Conservation (phyloP, 1,140 invertebrate species). For the Wiebesia pumilae region DNA sequence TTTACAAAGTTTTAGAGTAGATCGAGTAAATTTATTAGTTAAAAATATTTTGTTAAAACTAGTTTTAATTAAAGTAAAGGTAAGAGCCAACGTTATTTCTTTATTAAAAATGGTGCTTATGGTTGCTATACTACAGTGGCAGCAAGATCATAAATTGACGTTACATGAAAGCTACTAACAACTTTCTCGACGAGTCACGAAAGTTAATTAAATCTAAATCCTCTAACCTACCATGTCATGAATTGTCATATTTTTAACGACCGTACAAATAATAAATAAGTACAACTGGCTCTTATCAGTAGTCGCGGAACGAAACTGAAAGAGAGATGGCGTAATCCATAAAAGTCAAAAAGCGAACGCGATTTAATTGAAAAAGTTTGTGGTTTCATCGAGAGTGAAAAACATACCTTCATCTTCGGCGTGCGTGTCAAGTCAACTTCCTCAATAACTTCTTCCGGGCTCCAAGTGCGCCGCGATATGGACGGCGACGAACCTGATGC, state of each 20-base stretch:
- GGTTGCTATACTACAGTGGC: not conserved
- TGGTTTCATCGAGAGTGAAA: not conserved
- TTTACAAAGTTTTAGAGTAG: too few species aligned
- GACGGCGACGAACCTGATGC: constrained; percentile 56
- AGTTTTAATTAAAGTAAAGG: too few species aligned
- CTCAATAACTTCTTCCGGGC: not conserved
- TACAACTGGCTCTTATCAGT: not conserved
- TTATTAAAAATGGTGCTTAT: not conserved
- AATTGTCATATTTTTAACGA: not conserved
- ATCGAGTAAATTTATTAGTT: too few species aligned
- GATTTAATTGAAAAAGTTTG: not conserved
- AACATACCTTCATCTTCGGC: constrained; percentile 7
- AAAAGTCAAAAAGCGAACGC: not conserved
- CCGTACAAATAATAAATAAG: not conserved
- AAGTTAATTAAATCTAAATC: constrained; percentile 5
- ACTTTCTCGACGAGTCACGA: constrained; percentile 5
- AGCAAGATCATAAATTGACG: not conserved
- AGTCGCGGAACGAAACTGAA: not conserved
- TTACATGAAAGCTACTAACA: constrained; percentile 9
- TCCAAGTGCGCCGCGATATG: constrained; percentile 41
- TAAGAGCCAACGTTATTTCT: not conserved
- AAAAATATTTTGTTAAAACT: too few species aligned
- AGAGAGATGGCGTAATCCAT: not conserved
- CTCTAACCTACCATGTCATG: not conserved
- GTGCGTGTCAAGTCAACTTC: constrained; percentile 18